phyloP scores from a whole-genome alignment of 2,888 invertebrate species.

The Tetramorium bicarinatum region DNA sequence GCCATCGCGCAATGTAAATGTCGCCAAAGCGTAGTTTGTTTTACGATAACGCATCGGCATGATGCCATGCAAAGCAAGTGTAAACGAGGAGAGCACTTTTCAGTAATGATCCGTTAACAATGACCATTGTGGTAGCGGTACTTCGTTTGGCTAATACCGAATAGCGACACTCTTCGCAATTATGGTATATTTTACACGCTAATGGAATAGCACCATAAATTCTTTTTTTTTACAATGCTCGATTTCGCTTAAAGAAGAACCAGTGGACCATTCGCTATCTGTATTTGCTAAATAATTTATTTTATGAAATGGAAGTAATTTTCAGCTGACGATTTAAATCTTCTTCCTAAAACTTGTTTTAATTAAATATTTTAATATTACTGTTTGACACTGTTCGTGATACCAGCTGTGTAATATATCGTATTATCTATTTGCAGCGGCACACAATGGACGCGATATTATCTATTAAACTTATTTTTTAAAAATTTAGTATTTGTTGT shows the following conservation, averaged over 20 bases:
- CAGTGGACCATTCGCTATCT: not conserved
- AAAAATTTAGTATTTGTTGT: conserved; percentile 28
- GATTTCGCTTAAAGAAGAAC: not conserved
- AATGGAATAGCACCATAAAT: conserved; percentile 28
- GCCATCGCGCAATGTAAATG: conserved; percentile 58
- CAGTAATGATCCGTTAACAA: conserved; percentile 56
- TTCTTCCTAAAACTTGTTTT: not conserved
- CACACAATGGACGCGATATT: not conserved
- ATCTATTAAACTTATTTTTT: conserved; percentile 39
- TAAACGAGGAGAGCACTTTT: conserved; percentile 57
- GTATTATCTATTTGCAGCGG: not conserved
- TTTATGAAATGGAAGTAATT: not conserved
- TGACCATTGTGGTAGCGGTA: conserved; percentile 37
- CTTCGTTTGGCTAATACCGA: conserved; percentile 45
- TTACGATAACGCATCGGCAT: conserved; percentile 59
- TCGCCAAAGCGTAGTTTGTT: conserved; percentile 59
- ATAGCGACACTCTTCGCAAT: conserved; percentile 36
- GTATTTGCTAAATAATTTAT: not conserved
- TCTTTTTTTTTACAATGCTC: conserved; percentile 1
- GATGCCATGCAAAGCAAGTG: conserved; percentile 55
- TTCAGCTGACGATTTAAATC: not conserved
- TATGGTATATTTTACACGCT: conserved; percentile 37
- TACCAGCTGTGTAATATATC: not conserved
- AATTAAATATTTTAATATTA: conserved; percentile 5
- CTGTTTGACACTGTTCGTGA: not conserved